phyloP scores from a whole-genome alignment of 1,140 invertebrate genomes.

The Papilio xuthus region DNA sequence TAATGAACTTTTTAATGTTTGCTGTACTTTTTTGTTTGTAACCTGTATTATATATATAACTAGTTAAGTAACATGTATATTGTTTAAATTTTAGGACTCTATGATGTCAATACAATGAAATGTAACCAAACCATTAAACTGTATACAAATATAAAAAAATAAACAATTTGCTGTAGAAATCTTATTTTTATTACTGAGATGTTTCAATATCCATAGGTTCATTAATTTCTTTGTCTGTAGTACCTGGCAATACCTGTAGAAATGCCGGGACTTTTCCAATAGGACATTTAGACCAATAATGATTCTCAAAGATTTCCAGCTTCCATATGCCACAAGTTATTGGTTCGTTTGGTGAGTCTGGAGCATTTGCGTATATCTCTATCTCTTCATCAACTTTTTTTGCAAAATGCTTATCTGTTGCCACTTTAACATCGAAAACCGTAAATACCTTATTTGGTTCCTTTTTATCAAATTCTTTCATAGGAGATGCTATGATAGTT shows the following conservation, averaged over 20 bases:
- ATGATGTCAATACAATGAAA: conserved; percentile 77
- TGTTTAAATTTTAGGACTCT: conserved; percentile 74
- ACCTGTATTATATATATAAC: conserved; percentile 62
- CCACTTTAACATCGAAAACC: conserved; percentile 60
- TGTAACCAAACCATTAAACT: conserved; percentile 80
- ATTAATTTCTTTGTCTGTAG: conserved; percentile 12
- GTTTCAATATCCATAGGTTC: conserved; percentile 22
- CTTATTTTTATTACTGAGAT: conserved; percentile 45
- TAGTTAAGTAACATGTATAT: conserved; percentile 74
- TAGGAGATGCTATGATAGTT: conserved; percentile 63
- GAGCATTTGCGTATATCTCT: conserved; percentile 34
- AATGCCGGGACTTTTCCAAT: conserved; percentile 63
- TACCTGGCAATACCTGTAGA: conserved; percentile 41
- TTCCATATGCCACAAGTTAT: conserved; percentile 57
- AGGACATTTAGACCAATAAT: conserved; percentile 61
- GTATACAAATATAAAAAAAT: conserved; percentile 78
- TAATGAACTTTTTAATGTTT: conserved; percentile 21
- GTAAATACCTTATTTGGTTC: conserved; percentile 62
- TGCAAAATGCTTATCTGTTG: conserved; percentile 5
- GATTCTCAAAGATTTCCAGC: conserved; percentile 49
- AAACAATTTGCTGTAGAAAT: conserved; percentile 73
- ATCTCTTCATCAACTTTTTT: conserved; percentile 36
- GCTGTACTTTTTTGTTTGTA: conserved; percentile 27
- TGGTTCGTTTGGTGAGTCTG: conserved; percentile 22
- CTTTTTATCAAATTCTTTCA: conserved; percentile 47